Evolutionary conservation across 2,888 invertebrate genomes (phyloP), one percentile per base, ranked within the genome.

Genomic region (Erpobdella octoculata): DNA sequence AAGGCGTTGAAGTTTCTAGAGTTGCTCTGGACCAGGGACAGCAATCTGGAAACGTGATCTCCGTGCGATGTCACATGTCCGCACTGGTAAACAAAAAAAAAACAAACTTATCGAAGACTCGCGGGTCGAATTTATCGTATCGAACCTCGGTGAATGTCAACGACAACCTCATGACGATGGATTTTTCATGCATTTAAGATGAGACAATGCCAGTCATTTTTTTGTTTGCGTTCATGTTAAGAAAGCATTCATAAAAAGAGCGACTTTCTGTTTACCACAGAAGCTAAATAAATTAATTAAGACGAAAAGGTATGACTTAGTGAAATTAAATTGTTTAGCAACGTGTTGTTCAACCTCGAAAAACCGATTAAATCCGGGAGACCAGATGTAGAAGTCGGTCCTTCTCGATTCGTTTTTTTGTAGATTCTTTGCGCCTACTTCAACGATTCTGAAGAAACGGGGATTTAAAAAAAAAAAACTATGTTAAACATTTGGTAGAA

Each of bases 371-470:
- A 53, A 71, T 35, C 71, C 71, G 15, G 58, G 18, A n/a, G 71
- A 71, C 71, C 71, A 71, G 21, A 71, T 15, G 25, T 28, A 66
- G 37, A 71, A 48, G 37, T 71, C 71, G 21, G 33, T 28, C 53
- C 71, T 41, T 58, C 53, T 38, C 37, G 71, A 41, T 28, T 71
- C 66, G 41, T 41, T 41, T 35, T 21, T 21, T 21, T 21, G 28
- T 15, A 71, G 53, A 28, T 66, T 41, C 12, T 46, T 65, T 8
- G 66, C 71, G 15, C 66, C 48, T 25, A 71, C 71, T 15, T 62
- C 31, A 18, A 71, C 66, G n/a, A 66, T 31, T 67, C 71, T 71
- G 41, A 53, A 53, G 1, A n/a, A 5, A 1, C 4, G 21, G 6
- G 5, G 48, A 6, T 6, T 48, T 12, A 48, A 12, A 25, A 38